Base-by-base conservation (phyloP, 2,797 vertebrate species). In the Dendrocincla fuliginosa region DNA sequence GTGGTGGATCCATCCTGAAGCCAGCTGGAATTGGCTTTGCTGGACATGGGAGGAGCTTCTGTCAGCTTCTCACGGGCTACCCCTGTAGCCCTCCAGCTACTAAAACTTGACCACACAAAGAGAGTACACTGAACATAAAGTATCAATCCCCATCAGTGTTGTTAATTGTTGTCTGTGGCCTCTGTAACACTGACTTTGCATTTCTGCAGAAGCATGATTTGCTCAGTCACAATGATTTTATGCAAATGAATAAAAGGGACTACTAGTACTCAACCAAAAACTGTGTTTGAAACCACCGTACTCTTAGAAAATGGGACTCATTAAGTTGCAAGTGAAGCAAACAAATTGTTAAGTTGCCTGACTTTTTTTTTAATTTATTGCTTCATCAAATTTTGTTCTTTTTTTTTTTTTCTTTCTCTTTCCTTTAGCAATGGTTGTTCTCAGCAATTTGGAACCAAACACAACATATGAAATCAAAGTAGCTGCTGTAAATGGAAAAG, bases 401-500 rank as follows among this genome's bases (percentile, higher is more conserved):
- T 5, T 75, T 82, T 4, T 52, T 6, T 77, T 82, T 78, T 90
- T 91, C 32, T 30, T 92, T 79, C 76, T 50, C 46, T 91, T 65
- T 87, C 24, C 76, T 95, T 70, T 96, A 99, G 99, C 99, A 68
- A 98, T 98, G 30, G 99, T 99, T 97, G 97, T 99, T 96, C 98
- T 99, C 91, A 99, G 98, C 61, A 98, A 98, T 87, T 97, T 99
- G 97, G 99, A 99, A 98, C 99, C 99, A 97, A 99, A 99, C 97
- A 99, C 99, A 0, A 99, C 99, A 6, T 99, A 99, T 7, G 99
- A 99, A 98, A 98, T 99, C 61, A 98, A 98, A 81, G 99, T 99
- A 86, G 98, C 99, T 25, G 99, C 99, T 20, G 98, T 99, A 91
- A 99, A 99, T 86, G 99, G 99, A 73, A 99, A 99, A 98, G 99